Evolutionary conservation across 2,888 invertebrate genomes (phyloP).

Genomic region (Ectemnius cavifrons): DNA sequence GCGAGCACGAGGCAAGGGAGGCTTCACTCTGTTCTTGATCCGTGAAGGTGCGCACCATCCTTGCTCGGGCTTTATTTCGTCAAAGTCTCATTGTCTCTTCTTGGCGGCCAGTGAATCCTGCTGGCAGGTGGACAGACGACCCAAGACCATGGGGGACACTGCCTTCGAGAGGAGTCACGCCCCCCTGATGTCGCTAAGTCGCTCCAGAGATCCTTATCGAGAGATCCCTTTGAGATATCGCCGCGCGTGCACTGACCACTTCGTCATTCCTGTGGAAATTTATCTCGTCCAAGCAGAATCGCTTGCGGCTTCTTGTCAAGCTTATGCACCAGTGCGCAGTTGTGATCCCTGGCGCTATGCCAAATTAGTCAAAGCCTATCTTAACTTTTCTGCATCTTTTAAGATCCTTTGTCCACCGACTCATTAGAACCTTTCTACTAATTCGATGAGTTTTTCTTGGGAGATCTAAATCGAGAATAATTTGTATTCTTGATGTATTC

Average conservation of each 20-base stretch:
- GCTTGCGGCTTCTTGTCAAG: not conserved
- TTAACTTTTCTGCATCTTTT: not conserved
- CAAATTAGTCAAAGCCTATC: not conserved
- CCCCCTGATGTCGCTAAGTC: conserved; percentile 32
- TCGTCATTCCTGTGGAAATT: conserved; percentile 10
- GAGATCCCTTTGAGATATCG: conserved; percentile 13
- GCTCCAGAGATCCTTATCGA: conserved; percentile 35
- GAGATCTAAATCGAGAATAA: not conserved
- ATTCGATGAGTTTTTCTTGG: not conserved
- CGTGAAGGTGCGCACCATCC: conserved; percentile 30
- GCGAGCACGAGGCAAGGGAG: not conserved
- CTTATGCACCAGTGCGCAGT: not conserved
- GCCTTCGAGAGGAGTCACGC: conserved; percentile 34
- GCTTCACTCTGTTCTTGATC: conserved; percentile 26
- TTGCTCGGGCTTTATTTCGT: conserved; percentile 54
- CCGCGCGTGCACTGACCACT: not conserved
- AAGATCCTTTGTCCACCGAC: not conserved
- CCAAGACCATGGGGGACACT: conserved; percentile 40
- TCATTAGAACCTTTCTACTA: not conserved
- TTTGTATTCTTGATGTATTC: not conserved
- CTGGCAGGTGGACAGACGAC: conserved; percentile 37
- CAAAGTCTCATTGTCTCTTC: conserved; percentile 61
- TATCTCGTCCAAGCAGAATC: not conserved
- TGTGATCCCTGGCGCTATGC: not conserved
- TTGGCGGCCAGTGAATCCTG: conserved; percentile 28